phyloP scores from a whole-genome alignment of 2,888 invertebrate genomes.

The Hoplodrina blanda region DNA sequence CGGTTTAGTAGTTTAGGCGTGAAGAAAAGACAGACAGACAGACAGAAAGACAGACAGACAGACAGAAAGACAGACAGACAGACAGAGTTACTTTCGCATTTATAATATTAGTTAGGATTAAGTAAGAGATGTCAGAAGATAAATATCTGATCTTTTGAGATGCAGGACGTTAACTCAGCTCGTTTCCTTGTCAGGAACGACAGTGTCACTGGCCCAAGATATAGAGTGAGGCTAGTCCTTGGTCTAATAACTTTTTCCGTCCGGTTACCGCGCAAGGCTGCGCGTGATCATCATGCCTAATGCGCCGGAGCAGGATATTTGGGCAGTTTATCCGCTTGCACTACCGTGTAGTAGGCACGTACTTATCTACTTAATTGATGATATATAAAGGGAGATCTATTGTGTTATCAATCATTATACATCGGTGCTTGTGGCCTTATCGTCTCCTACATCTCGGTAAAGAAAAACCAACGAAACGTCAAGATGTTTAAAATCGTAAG shows the following conservation, averaged over 20 bases:
- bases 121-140: no score
- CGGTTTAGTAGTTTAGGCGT: no score
- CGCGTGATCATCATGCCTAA: slow-evolving; percentile 80
- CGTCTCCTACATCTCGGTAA: slow-evolving; percentile 39
- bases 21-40: no score
- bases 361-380: slow-evolving; percentile 55
- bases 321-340: slow-evolving; percentile 78
- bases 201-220: slow-evolving; percentile 14
- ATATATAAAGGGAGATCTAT: slow-evolving; percentile 72
- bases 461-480: slow-evolving; percentile 49
- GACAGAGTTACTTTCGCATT: no score
- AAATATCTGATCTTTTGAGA: no score
- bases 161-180: no score
- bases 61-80: no score
- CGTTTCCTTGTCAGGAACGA: background rate
- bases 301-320: slow-evolving; percentile 79
- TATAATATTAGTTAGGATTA: no score
- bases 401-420: slow-evolving; percentile 65
- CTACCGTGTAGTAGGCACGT: slow-evolving; percentile 56
- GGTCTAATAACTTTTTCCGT: slow-evolving; percentile 74
- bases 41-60: no score
- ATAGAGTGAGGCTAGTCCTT: slow-evolving; percentile 56
- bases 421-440: slow-evolving; percentile 57
- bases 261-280: slow-evolving; percentile 77
- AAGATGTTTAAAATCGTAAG: slow-evolving; percentile 90